Evolutionary conservation across 2,888 invertebrate species (phyloP), one percentile per base, ranked within the genome.

Genomic region (Tinea semifulvella): DNA sequence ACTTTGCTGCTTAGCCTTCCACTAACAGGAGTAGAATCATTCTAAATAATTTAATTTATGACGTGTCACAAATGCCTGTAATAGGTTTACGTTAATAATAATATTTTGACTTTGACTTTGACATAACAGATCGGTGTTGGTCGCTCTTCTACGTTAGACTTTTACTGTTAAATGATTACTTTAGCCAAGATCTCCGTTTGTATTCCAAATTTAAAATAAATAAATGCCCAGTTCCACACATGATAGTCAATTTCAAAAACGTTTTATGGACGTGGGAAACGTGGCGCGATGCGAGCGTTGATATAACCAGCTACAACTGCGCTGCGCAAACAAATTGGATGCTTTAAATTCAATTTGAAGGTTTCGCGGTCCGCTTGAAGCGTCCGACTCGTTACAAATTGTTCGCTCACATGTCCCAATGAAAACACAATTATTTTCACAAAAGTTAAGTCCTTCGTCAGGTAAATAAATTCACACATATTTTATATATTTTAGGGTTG

Each of bases 311-410:
- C 50, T 50, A 31, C 47, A 43, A 47, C 67, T 60, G 66, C 61
- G 61, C 65, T 61, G 66, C 61, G 64, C 70, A 73, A 79, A 77
- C 79, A 77, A 77, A 79, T 79, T 79, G 79, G 74, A 79, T 73
- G 75, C 79, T 77, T 79, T 77, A 79, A 79, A 79, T 79, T 79
- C 79, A 79, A 79, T 79, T 77, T 76, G 67, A 76, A 77, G 76
- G 79, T 77, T 79, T 77, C 74, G 75, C 73, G 79, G 79, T 72
- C 67, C 70, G 68, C 68, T 75, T 74, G 71, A 74, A 76, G 72
- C 69, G 68, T 63, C 66, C 68, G 65, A 60, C 65, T 64, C 70
- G 72, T 69, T 73, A 67, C 68, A 65, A 67, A 61, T 73, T 62
- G 70, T 63, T 58, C 59, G 59, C 61, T 61, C 68, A 63, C 65